phyloP scores from a whole-genome alignment of 2,888 invertebrate species.

The Melipona bicolor region DNA sequence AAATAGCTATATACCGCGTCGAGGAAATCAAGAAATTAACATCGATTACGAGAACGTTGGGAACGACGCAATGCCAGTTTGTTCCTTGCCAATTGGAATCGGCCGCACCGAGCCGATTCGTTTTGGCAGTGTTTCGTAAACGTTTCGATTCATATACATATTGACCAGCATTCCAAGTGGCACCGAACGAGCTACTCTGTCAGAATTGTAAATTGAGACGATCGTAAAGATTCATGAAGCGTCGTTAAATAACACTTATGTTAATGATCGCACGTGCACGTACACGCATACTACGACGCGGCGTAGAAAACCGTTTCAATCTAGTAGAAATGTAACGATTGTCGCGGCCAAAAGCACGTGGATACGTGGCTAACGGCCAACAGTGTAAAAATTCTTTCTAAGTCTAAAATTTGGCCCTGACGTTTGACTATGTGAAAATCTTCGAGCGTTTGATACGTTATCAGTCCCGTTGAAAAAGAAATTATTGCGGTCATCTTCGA shows the following conservation, averaged over 20 bases:
- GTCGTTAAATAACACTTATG: constrained; percentile 59
- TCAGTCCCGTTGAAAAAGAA: constrained; percentile 24
- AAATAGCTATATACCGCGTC: not conserved
- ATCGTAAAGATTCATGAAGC: constrained; percentile 55
- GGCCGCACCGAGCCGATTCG: not conserved
- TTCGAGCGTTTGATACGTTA: constrained; percentile 2
- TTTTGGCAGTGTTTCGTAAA: constrained; percentile 14
- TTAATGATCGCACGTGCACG: constrained; percentile 41
- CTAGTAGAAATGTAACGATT: constrained; percentile 46
- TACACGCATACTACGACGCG: not conserved
- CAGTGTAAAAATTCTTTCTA: constrained; percentile 35
- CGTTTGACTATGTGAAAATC: not conserved
- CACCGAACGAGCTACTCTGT: constrained; percentile 25
- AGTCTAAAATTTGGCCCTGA: constrained; percentile 33
- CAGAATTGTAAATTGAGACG: constrained; percentile 45
- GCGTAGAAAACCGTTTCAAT: constrained; percentile 17
- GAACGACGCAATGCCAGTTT: not conserved
- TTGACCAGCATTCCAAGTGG: constrained; percentile 21
- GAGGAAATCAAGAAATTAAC: not conserved
- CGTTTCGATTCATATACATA: constrained; percentile 13
- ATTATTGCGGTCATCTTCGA: constrained; percentile 7
- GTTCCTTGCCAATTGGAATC: not conserved
- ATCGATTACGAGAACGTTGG: not conserved
- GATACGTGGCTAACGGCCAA: constrained; percentile 28
- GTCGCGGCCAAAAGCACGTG: constrained; percentile 13